Evolutionary conservation across 2,888 invertebrate species (phyloP).

Genomic region (Fissipunctia ypsillon): DNA sequence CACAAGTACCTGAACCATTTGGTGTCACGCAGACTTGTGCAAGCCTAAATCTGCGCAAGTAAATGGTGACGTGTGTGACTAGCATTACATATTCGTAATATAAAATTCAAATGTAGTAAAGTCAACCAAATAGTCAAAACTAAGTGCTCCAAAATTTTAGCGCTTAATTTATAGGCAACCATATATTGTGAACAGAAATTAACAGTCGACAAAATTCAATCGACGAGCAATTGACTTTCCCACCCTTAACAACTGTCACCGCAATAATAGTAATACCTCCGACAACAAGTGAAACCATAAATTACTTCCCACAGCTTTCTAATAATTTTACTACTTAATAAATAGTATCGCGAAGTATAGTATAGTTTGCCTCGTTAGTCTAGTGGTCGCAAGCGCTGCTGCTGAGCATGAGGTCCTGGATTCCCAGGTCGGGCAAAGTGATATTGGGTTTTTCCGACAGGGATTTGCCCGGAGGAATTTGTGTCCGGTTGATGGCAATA

Average conservation of each 20-base stretch:
- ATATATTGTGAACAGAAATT: conserved; percentile 1
- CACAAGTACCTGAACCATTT: too few species aligned
- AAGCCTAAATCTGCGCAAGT: too few species aligned
- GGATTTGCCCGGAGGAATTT: not conserved
- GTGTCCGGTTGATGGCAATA: not conserved
- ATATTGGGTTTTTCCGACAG: not conserved
- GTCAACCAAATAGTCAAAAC: not conserved
- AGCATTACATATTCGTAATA: too few species aligned
- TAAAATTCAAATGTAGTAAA: not conserved
- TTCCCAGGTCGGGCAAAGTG: not conserved
- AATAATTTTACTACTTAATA: conserved; percentile 13
- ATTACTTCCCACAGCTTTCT: conserved; percentile 26
- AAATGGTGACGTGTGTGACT: too few species aligned
- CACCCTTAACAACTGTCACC: conserved; percentile 30
- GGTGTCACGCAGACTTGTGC: too few species aligned
- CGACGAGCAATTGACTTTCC: not conserved
- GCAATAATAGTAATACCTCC: conserved; percentile 32
- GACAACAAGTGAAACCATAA: conserved; percentile 6
- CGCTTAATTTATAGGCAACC: not conserved
- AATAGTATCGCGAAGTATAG: not conserved
- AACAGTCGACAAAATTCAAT: conserved; percentile 22
- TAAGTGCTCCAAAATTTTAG: too few species aligned
- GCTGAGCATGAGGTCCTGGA: too few species aligned
- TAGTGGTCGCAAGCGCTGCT: too few species aligned
- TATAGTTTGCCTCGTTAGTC: not conserved